Evolutionary conservation across 64 coral and sea anemone genomes (phyloP), one percentile per base, ranked within the genome.

Genomic region (Actinia tenebrosa): DNA sequence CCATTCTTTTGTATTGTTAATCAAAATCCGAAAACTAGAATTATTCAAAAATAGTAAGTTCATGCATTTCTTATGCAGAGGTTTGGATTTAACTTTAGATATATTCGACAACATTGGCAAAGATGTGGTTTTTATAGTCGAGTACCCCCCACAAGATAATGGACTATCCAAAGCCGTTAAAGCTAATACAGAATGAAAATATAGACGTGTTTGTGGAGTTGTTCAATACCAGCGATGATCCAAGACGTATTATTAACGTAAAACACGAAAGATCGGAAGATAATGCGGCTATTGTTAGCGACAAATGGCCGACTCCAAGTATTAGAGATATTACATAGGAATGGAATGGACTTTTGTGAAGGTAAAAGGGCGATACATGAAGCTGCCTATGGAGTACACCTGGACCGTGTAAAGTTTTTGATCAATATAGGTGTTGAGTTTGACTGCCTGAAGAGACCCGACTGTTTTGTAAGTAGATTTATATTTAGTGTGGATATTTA

Each of bases 361-460:
- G 91, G 92, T 22, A 99, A 99, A 85, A 84, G 97, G 83, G 84
- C 97, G 23, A 55, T 99, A 22, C 97, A 99, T 60, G 97, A 99
- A 90, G 93, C 93, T 77, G 88, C 91, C 47, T 86, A 90, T 85
- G 91, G 88, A 52, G 84, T 84, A 15, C 82, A 95, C 64, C 30
- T 99, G 50, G 93, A 91, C 8, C 95, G 97, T 83, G 88, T 95
- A 46, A 89, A 91, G 82, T 86, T 92, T 87, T 90, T 99, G 18
- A 86, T 95, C 81, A 86, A 64, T 56, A 80, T 87, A 86, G 89
- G 91, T 19, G 97, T 92, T 53, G 97, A 99, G 83, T 93, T 95
- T 80, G 97, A 99, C 86, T 89, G 93, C 89, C 79, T 99, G 64
- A 99, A 99, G 58, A 92, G 97, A 83, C 93, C 93, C 30, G 97